Base-by-base conservation (phyloP, 2,797 vertebrate genomes). In the Sternotherus odoratus region DNA sequence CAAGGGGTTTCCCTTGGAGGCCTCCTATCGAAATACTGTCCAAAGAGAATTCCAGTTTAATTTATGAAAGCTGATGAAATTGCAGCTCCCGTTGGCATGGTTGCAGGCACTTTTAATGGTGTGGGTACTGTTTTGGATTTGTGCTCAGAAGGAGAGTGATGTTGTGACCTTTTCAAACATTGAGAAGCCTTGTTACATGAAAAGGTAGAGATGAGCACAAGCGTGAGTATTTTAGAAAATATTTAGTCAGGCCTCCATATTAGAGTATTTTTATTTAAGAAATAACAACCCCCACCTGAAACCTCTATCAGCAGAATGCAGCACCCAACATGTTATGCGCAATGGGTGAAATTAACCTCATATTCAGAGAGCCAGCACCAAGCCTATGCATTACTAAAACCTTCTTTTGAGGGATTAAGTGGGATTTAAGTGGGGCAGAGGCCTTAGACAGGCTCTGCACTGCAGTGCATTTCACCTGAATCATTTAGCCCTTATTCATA, bases 41-140 rank as follows among this genome's bases (percentile, higher is more conserved):
- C 79, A 77, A 77, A 50, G 30, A 85, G 23, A 17, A 60, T 89
- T 94, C 87, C 48, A 82, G n/a, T 19, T 90, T 85, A 94, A 48
- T n/a, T 89, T 91, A 77, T 60, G 66, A 90, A 95, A 86, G 50
- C 56, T 75, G 69, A 57, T 91, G 51, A 93, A 53, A 85, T 26
- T 48, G 48, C 15, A 48, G 43, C 24, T n/a, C 43, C 26, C 17
- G 13, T 28, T 48, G 15, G 26, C 72, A 48, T 28, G 46, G 26
- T 16, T 75, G 24, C n/a, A 49, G 23, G 69, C 9, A 28, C 74
- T 92, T 90, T 90, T 90, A 93, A 93, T 94, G 54, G 54, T 36
- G 83, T 9, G 86, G 51, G 79, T 81, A 12, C 16, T 93, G 85
- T 87, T 90, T 49, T 87, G 19, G 43, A 92, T 92, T 96, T 95